These are phyloP conservation scores for Lithodes maja DNA, from an alignment of 2,888 invertebrate genomes.

Conservation along the genomic window DNA sequence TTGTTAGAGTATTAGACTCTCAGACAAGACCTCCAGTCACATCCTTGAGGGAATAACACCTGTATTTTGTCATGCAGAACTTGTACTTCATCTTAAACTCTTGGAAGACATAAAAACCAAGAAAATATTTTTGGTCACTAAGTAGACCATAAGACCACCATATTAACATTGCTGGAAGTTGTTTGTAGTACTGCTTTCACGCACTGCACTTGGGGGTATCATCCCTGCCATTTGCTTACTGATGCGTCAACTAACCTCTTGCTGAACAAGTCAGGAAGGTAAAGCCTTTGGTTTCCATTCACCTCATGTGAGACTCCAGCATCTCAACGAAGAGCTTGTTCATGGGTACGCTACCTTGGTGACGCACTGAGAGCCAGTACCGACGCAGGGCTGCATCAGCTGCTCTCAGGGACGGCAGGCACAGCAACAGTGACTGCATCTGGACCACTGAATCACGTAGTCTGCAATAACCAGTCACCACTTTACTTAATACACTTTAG, in stretches of 20 bases:
- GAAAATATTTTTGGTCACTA: conserved; percentile 35
- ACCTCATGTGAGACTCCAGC: conserved; percentile 83
- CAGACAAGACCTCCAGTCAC: conserved; percentile 16
- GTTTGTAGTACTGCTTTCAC: conserved; percentile 14
- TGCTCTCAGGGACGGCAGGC: conserved; percentile 91
- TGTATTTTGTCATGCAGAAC: conserved; percentile 32
- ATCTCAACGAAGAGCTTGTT: conserved; percentile 98
- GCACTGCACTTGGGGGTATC: conserved; percentile 18
- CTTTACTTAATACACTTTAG: neutral
- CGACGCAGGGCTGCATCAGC: conserved; percentile 91
- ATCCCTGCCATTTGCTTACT: conserved; percentile 40
- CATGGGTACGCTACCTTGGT: conserved; percentile 92
- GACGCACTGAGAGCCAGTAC: conserved; percentile 92
- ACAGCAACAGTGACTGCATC: conserved; percentile 89
- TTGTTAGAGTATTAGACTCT: conserved; percentile 26
- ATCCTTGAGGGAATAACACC: conserved; percentile 32
- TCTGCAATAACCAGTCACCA: conserved; percentile 50
- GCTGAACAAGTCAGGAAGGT: conserved; percentile 23
- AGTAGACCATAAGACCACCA: conserved; percentile 43
- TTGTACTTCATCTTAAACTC: conserved; percentile 39
- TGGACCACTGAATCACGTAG: conserved; percentile 76
- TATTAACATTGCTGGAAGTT: conserved; percentile 15
- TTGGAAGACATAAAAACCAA: conserved; percentile 60
- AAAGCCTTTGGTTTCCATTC: conserved; percentile 35
- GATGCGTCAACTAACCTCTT: conserved; percentile 20